Conservation (phyloP, 2,888 invertebrate genomes). For the Oscheius sp. region DNA sequence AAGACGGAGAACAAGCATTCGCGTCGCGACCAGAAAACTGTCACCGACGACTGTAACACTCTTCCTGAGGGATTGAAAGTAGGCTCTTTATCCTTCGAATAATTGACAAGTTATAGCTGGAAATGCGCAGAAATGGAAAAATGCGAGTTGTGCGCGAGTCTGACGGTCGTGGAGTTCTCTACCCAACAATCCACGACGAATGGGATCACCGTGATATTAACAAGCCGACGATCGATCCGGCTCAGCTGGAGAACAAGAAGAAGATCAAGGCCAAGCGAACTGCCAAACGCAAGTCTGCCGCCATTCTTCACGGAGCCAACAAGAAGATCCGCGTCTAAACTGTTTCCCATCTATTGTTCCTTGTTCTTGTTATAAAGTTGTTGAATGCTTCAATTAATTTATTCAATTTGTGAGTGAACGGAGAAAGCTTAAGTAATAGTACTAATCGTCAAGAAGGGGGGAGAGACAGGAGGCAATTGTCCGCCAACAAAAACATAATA, state of each 20-base stretch:
- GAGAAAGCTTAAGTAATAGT: conserved; percentile 23
- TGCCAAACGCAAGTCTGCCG: conserved; percentile 2
- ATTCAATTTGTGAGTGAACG: too few species aligned
- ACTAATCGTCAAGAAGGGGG: conserved; percentile 51
- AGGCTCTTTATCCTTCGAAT: background rate
- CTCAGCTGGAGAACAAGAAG: conserved; percentile 31
- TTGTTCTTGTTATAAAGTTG: conserved; percentile 16
- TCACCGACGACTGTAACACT: conserved; percentile 62
- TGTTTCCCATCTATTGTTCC: background rate
- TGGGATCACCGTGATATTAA: conserved; percentile 37
- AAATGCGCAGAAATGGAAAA: conserved; percentile 53
- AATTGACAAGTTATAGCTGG: conserved; percentile 34
- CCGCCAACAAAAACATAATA: conserved; percentile 42
- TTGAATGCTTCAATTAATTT: background rate
- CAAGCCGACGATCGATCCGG: conserved; percentile 27
- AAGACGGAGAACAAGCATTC: conserved; percentile 33
- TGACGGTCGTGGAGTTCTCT: conserved; percentile 45
- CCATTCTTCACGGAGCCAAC: background rate
- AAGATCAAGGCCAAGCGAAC: conserved; percentile 18
- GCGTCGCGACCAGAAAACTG: conserved; percentile 37
- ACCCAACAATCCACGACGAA: conserved; percentile 51
- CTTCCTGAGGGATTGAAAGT: conserved; percentile 67
- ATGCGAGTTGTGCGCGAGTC: conserved; percentile 54
- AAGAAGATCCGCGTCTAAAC: conserved; percentile 5
- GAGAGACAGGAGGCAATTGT: too few species aligned